Evolutionary conservation across 2,113 vertebrate genomes (phyloP).

Genomic region (Saccopteryx bilineata): DNA sequence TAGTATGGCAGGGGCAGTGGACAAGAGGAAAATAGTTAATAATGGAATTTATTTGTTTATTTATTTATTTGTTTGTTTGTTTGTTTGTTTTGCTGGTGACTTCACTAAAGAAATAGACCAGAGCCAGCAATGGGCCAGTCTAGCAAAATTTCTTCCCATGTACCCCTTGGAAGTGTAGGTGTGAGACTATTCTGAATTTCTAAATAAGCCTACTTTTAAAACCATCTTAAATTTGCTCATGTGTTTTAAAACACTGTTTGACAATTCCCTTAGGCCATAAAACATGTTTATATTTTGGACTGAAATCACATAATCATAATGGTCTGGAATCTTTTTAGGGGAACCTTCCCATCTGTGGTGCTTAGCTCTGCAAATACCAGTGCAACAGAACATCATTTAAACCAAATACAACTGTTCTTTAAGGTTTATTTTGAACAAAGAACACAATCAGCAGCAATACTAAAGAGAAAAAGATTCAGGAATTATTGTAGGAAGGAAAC

Average conservation of each 20-base stretch:
- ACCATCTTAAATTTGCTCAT: conserved; percentile 68
- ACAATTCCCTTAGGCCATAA: conserved; percentile 76
- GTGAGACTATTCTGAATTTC: background rate
- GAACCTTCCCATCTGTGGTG: conserved; percentile 62
- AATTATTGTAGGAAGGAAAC: conserved; percentile 60
- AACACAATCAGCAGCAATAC: conserved; percentile 16
- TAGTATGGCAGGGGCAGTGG: background rate
- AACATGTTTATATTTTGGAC: conserved; percentile 81
- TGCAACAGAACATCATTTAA: background rate
- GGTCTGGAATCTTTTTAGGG: conserved; percentile 78
- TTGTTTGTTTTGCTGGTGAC: conserved; percentile 43
- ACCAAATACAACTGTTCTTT: conserved; percentile 54
- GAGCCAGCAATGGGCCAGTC: background rate
- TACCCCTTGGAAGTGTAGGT: background rate
- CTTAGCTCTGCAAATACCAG: conserved; percentile 71
- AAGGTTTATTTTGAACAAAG: conserved; percentile 61
- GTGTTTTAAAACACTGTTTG: conserved; percentile 80
- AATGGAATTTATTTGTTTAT: conserved; percentile 37
- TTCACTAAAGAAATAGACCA: background rate
- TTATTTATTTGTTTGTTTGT: conserved; percentile 16
- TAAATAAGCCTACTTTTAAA: conserved; percentile 75
- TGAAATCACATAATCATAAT: conserved; percentile 73
- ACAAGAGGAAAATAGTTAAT: conserved; percentile 36
- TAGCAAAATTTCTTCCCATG: background rate
- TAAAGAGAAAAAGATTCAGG: conserved; percentile 60